Evolutionary conservation across 2,113 vertebrate genomes (phyloP).

Genomic region (Eclectus roratus): DNA sequence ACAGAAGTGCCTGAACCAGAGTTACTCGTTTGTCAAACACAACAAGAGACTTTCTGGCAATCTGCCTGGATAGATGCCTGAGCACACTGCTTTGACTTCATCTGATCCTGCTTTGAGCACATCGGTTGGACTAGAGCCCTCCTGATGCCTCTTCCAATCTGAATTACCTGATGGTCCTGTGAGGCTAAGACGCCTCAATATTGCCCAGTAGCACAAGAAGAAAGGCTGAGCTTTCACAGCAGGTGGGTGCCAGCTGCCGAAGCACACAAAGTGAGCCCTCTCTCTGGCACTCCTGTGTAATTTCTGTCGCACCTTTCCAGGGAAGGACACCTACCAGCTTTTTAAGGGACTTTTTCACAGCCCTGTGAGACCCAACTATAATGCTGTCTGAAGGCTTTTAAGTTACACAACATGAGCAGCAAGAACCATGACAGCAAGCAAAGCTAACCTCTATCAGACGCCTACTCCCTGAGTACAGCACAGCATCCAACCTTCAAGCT

Average conservation of each 20-base stretch:
- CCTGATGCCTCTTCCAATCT: not conserved
- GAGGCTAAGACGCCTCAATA: not conserved
- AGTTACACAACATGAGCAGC: not conserved
- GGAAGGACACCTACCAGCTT: not conserved
- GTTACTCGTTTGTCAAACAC: not conserved
- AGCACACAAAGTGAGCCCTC: not conserved
- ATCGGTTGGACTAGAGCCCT: not conserved
- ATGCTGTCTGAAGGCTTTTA: not conserved
- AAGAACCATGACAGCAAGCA: not conserved
- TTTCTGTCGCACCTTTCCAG: not conserved
- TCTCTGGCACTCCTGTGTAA: not conserved
- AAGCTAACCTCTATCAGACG: not conserved
- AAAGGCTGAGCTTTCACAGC: not conserved
- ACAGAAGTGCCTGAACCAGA: not conserved
- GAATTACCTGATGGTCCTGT: accelerated
- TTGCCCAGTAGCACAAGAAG: not conserved
- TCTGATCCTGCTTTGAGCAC: not conserved
- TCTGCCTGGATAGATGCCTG: not conserved
- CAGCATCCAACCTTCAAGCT: not conserved
- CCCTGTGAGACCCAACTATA: not conserved
- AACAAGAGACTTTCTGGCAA: not conserved
- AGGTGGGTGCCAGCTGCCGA: not conserved
- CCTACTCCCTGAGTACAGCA: not conserved
- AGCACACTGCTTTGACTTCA: not conserved
- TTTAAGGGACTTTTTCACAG: not conserved